Conservation (phyloP, 2,113 vertebrate genomes). For the Pipa parva region DNA sequence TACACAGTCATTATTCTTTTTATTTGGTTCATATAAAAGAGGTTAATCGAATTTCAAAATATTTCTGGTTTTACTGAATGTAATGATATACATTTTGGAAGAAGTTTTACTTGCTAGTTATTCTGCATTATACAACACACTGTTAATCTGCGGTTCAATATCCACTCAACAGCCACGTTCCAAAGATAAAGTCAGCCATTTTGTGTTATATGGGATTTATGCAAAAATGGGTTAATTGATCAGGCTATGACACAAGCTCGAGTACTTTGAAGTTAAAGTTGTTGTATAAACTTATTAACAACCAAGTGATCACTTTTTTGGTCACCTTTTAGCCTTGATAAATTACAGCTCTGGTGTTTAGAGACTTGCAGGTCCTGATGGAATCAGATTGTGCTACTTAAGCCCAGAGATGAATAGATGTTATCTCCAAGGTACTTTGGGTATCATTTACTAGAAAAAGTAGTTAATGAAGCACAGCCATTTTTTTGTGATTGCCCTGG, state of each 20-base stretch:
- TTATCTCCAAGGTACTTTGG: constrained; percentile 21
- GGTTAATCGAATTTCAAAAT: not conserved
- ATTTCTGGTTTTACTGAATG: too few relatives aligned
- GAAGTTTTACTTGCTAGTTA: too few relatives aligned
- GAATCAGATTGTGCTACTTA: constrained; percentile 29
- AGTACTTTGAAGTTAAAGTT: constrained; percentile 1
- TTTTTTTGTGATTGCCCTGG: constrained; percentile 19
- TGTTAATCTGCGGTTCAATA: too few relatives aligned
- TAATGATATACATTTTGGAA: too few relatives aligned
- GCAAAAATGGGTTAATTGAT: constrained; percentile 21
- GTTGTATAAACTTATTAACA: constrained; percentile 30
- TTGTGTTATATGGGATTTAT: not conserved
- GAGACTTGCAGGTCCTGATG: constrained; percentile 24
- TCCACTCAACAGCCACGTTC: too few relatives aligned
- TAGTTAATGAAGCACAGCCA: constrained; percentile 7
- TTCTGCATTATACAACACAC: too few relatives aligned
- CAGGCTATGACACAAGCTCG: not conserved
- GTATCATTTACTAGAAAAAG: constrained; percentile 26
- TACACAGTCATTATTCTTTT: not conserved
- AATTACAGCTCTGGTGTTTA: constrained; percentile 10
- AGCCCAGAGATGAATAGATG: constrained; percentile 31
- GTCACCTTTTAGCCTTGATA: constrained; percentile 38
- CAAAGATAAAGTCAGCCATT: not conserved
- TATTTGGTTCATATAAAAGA: not conserved
- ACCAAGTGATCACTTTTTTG: constrained; percentile 31